Evolutionary conservation across 1,140 invertebrate species (phyloP).

Genomic region (Drosophila serrata): DNA sequence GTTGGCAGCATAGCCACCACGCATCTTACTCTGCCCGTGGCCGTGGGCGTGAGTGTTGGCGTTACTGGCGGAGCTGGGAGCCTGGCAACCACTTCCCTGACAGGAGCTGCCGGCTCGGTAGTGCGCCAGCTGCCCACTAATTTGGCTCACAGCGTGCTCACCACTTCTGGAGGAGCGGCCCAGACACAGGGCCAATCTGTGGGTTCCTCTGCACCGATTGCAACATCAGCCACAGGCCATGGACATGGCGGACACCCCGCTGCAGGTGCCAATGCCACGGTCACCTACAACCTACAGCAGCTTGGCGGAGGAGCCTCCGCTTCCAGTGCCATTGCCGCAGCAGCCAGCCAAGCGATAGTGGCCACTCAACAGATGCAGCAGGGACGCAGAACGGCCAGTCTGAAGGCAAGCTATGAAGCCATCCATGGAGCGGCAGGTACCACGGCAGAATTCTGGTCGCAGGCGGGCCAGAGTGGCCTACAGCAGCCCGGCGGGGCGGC

Average conservation of each 20-base stretch:
- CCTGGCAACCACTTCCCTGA: slow-evolving; percentile 14
- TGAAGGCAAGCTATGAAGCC: slow-evolving; percentile 98
- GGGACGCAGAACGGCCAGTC: slow-evolving; percentile 95
- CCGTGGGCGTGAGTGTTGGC: slow-evolving; percentile 26
- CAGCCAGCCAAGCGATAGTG: slow-evolving; percentile 97
- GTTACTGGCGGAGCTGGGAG: slow-evolving; percentile 14
- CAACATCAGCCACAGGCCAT: slow-evolving; percentile 18
- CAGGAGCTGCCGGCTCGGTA: slow-evolving; percentile 21
- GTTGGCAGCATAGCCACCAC: slow-evolving; percentile 19
- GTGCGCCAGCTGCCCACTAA: slow-evolving; percentile 61
- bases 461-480: slow-evolving; percentile 26
- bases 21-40: slow-evolving; percentile 46
- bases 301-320: slow-evolving; percentile 65
- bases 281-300: too few species aligned
- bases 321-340: slow-evolving; percentile 96
- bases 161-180: slow-evolving; percentile 17
- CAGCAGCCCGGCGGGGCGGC: slow-evolving; percentile 30
- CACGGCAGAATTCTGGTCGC: slow-evolving; percentile 86
- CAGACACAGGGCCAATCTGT: slow-evolving; percentile 38
- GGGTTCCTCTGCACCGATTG: slow-evolving; percentile 24
- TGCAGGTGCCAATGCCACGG: slow-evolving; percentile 8
- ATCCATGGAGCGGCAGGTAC: slow-evolving; percentile 88
- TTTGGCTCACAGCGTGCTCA: slow-evolving; percentile 40
- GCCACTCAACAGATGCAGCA: slow-evolving; percentile 99
- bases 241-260: slow-evolving; percentile 10